Conservation (phyloP, 2,888 invertebrate species). For the Gastracanthus pulcherrimus region DNA sequence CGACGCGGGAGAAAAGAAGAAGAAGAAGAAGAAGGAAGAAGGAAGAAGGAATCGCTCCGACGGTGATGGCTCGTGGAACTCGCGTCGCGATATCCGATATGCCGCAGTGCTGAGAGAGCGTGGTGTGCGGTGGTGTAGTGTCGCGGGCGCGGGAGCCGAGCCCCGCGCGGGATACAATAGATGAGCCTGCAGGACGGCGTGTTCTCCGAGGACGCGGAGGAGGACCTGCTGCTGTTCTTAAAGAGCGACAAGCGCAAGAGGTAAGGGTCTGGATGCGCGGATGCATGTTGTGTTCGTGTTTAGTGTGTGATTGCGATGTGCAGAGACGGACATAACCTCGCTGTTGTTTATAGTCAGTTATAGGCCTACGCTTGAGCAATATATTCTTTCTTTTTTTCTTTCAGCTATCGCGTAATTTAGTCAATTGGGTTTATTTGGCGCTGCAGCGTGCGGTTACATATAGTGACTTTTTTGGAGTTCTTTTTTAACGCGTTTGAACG, state of each 20-base stretch:
- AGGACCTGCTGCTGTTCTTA: constrained; percentile 71
- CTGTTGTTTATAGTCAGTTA: no score
- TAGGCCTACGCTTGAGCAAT: no score
- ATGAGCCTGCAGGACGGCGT: constrained; percentile 73
- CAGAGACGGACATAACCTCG: no score
- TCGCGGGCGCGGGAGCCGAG: neutral
- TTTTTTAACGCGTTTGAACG: no score
- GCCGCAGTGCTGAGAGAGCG: no score
- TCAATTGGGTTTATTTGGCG: no score
- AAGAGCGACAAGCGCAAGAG: constrained; percentile 70
- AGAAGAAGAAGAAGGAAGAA: neutral
- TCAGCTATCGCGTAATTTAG: no score
- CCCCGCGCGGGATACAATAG: constrained; percentile 10
- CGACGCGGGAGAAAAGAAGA: neutral
- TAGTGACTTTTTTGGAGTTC: no score
- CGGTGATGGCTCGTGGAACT: neutral
- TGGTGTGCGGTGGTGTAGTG: no score
- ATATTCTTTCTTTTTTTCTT: no score
- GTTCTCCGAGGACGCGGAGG: constrained; percentile 73
- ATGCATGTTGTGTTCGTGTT: neutral
- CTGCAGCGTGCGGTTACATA: no score
- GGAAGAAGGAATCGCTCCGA: neutral
- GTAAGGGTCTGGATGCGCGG: no score
- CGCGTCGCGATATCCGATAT: constrained; percentile 21
- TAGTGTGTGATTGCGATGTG: neutral